Conservation (phyloP, 2,797 vertebrate genomes). For the Hemibagrus guttatus region DNA sequence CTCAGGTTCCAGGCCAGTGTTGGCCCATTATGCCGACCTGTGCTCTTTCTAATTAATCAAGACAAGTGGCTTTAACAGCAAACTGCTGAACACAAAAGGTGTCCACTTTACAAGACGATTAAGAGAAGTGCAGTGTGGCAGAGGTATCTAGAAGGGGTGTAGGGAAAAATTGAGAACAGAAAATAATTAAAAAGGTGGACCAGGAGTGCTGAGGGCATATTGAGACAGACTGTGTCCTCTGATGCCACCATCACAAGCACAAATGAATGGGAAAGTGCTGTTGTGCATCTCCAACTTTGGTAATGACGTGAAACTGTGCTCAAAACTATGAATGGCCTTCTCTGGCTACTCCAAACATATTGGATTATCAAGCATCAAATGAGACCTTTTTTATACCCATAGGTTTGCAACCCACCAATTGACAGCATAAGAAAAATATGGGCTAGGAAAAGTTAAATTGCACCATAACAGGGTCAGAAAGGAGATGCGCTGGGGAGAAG, state of each 20-base stretch:
- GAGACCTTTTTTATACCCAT: slow-evolving; percentile 50
- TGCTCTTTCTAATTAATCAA: slow-evolving; percentile 84
- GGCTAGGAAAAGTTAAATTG: slow-evolving; percentile 29
- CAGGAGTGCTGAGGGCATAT: slow-evolving; percentile 19
- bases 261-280: neutral
- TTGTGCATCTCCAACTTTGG: slow-evolving; percentile 16
- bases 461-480: slow-evolving; percentile 10
- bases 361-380: slow-evolving; percentile 37
- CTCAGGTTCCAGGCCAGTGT: slow-evolving; percentile 82
- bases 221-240: neutral
- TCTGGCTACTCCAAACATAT: neutral
- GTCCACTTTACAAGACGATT: slow-evolving; percentile 80
- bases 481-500: slow-evolving; percentile 25
- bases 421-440: slow-evolving; percentile 40
- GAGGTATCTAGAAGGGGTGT: slow-evolving; percentile 19
- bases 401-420: slow-evolving; percentile 57
- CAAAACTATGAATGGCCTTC: slow-evolving; percentile 35
- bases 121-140: slow-evolving; percentile 65
- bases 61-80: slow-evolving; percentile 82
- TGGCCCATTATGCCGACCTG: slow-evolving; percentile 82
- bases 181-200: slow-evolving; percentile 50
- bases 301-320: slow-evolving; percentile 41
- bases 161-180: slow-evolving; percentile 35
- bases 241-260: neutral
- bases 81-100: slow-evolving; percentile 89